phyloP scores from a whole-genome alignment of 2,888 invertebrate genomes.

The Mayetiola destructor region DNA sequence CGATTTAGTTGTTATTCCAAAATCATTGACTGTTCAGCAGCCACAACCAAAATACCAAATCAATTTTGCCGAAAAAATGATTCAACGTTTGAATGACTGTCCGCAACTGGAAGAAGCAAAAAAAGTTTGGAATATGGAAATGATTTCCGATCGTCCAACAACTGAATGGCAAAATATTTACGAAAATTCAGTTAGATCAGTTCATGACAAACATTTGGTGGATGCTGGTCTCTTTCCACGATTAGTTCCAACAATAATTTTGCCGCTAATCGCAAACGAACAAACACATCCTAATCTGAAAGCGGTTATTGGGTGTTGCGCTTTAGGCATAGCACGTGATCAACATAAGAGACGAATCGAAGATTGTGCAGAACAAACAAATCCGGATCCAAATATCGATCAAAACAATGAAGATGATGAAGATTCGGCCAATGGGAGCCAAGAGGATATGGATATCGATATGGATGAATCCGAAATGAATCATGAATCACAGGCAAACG shows the following conservation, averaged over 20 bases:
- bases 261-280: not conserved
- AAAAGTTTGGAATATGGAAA: not conserved
- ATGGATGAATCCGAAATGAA: too few relatives aligned
- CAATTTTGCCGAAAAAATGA: not conserved
- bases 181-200: not conserved
- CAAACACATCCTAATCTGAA: not conserved
- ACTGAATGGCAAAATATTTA: not conserved
- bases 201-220: not conserved
- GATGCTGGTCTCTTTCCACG: conserved; percentile 6
- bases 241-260: not conserved
- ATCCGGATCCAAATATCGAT: too few relatives aligned
- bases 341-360: conserved; percentile 1
- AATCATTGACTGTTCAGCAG: too few relatives aligned
- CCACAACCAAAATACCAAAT: not conserved
- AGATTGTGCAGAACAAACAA: not conserved
- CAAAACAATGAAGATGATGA: too few relatives aligned
- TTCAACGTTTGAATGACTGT: not conserved
- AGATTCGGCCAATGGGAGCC: too few relatives aligned
- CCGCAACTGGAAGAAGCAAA: not conserved
- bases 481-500: too few relatives aligned
- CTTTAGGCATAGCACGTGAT: not conserved
- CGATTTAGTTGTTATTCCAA: too few relatives aligned
- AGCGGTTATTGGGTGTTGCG: not conserved
- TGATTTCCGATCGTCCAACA: not conserved
- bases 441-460: not conserved